Evolutionary conservation across 2,113 vertebrate genomes (phyloP).

Genomic region (Colaptes auratus): DNA sequence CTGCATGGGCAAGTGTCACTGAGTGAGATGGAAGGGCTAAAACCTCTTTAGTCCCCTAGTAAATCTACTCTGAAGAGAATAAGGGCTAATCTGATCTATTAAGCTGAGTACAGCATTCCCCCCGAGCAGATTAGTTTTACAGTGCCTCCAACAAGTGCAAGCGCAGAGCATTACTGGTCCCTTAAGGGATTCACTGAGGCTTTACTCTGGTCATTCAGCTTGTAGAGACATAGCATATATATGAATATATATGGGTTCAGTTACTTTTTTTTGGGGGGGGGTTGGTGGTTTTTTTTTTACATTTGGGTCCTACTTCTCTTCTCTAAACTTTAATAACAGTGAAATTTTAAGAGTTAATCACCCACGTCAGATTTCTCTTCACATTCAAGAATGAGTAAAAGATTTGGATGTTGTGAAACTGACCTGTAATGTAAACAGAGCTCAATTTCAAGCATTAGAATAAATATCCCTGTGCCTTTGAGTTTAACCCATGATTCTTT

Average conservation of each 20-base stretch:
- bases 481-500: background rate
- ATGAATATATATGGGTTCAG: no score
- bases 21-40: background rate
- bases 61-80: background rate
- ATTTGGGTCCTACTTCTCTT: background rate
- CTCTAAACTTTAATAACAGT: background rate
- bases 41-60: background rate
- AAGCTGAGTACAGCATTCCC: background rate
- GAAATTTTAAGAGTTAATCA: background rate
- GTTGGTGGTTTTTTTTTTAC: background rate
- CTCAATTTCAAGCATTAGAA: background rate
- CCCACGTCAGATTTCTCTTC: background rate
- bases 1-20: background rate
- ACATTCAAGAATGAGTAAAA: background rate
- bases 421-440: background rate
- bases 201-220: background rate
- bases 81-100: background rate
- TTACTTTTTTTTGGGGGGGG: background rate
- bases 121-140: background rate
- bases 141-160: background rate
- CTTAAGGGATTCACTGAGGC: accelerated
- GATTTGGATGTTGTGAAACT: background rate
- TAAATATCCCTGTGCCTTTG: background rate
- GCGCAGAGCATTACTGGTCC: background rate
- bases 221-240: background rate